These are phyloP conservation scores for Epinotia nisella DNA, from an alignment of 2,888 invertebrate species.

Conservation along the genomic window DNA sequence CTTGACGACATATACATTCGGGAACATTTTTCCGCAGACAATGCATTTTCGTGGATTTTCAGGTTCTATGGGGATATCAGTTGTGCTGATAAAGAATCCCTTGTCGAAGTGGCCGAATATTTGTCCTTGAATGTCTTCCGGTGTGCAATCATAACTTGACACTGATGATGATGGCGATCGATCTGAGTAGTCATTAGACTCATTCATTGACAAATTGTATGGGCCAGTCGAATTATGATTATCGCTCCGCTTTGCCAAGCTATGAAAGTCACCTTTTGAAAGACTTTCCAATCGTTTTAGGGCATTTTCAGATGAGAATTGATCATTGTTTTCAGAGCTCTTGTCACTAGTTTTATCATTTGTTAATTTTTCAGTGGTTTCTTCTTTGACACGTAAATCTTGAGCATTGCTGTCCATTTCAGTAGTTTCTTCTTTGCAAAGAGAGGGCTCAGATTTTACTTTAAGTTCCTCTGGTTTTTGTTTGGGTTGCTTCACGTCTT, in stretches of 20 bases:
- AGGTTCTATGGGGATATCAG: slow-evolving; percentile 95
- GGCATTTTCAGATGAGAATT: slow-evolving; percentile 86
- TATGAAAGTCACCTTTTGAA: slow-evolving; percentile 91
- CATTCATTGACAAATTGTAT: slow-evolving; percentile 72
- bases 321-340: slow-evolving; percentile 53
- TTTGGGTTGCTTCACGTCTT: slow-evolving; percentile 45
- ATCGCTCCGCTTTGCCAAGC: slow-evolving; percentile 66
- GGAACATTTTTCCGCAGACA: slow-evolving; percentile 96
- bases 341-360: slow-evolving; percentile 59
- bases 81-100: slow-evolving; percentile 88
- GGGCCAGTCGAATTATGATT: slow-evolving; percentile 61
- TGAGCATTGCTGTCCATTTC: slow-evolving; percentile 64
- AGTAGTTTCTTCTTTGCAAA: slow-evolving; percentile 65
- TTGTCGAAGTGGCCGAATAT: slow-evolving; percentile 90
- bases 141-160: slow-evolving; percentile 83
- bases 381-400: slow-evolving; percentile 74
- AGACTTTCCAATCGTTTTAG: slow-evolving; percentile 91
- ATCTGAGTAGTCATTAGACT: slow-evolving; percentile 73
- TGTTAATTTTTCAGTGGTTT: slow-evolving; percentile 69
- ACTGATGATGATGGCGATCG: slow-evolving; percentile 86
- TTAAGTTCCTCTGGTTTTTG: slow-evolving; percentile 58
- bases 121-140: slow-evolving; percentile 86
- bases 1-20: slow-evolving; percentile 96
- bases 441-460: slow-evolving; percentile 65
- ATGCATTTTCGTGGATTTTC: slow-evolving; percentile 96